phyloP scores from a whole-genome alignment of 2,888 invertebrate species.

The Pachymerium ferrugineum region DNA sequence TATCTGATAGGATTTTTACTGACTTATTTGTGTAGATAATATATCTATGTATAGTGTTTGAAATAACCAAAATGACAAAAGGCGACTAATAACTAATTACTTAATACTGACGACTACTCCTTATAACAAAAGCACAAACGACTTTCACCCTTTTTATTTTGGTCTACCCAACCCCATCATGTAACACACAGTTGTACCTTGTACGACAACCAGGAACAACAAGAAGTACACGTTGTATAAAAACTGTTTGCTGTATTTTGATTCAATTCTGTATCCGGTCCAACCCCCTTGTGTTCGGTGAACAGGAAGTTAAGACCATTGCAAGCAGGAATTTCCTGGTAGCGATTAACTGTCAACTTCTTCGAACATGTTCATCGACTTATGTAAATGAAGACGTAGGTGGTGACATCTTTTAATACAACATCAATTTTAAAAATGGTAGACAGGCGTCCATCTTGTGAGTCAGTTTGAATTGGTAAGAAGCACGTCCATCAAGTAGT shows the following conservation, averaged over 20 bases:
- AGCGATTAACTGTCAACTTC: not conserved
- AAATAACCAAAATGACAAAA: too few species aligned
- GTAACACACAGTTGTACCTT: not conserved
- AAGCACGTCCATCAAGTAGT: not conserved
- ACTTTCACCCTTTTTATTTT: too few species aligned
- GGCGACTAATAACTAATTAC: too few species aligned
- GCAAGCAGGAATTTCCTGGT: constrained; percentile 17
- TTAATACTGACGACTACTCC: too few species aligned
- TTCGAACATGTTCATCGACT: constrained; percentile 11
- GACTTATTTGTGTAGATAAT: too few species aligned
- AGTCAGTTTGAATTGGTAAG: too few species aligned
- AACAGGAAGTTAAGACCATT: constrained; percentile 2
- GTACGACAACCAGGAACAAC: not conserved
- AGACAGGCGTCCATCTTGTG: too few species aligned
- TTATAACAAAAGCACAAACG: too few species aligned
- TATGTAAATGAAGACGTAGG: not conserved
- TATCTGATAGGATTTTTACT: too few species aligned
- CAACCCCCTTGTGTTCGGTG: not conserved
- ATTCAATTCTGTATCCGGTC: not conserved
- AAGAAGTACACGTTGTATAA: not conserved
- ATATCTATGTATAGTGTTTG: too few species aligned
- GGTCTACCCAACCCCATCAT: not conserved
- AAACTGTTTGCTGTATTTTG: not conserved
- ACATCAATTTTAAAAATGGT: too few species aligned
- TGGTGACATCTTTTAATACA: not conserved